Evolutionary conservation across 2,797 vertebrate genomes (phyloP).

Genomic region (Hafferia zeledoni): DNA sequence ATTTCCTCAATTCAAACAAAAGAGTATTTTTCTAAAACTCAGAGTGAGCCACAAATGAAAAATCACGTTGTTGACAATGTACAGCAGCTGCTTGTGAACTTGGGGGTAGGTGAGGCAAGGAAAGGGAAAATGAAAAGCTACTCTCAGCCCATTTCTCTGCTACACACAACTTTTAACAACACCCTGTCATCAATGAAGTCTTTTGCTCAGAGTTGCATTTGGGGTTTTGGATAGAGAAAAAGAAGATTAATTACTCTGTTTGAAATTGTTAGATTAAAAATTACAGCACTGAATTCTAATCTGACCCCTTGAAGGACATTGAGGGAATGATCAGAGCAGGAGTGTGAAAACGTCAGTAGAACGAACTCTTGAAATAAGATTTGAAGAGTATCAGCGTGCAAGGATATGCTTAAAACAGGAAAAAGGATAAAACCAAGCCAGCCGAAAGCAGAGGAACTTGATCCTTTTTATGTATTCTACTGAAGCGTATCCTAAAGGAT

Average conservation of each 20-base stretch:
- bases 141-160: slow-evolving; percentile 10
- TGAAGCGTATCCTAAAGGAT: background rate
- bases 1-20: slow-evolving; percentile 29
- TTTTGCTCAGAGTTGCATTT: background rate
- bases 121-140: background rate
- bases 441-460: background rate
- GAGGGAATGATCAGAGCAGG: background rate
- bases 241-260: slow-evolving; percentile 46
- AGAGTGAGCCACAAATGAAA: slow-evolving; percentile 21
- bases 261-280: background rate
- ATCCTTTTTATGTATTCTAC: slow-evolving; percentile 5
- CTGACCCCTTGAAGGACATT: background rate
- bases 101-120: background rate
- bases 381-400: slow-evolving; percentile 4
- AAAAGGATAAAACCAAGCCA: background rate
- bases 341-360: slow-evolving; percentile 5
- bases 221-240: background rate
- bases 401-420: background rate
- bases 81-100: background rate
- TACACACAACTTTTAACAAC: slow-evolving; percentile 28
- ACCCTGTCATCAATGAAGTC: slow-evolving; percentile 13
- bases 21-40: background rate
- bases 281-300: background rate
- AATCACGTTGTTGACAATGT: background rate
- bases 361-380: slow-evolving; percentile 8